phyloP scores from a whole-genome alignment of 1,140 invertebrate genomes.

The Bilobella aurantiaca region DNA sequence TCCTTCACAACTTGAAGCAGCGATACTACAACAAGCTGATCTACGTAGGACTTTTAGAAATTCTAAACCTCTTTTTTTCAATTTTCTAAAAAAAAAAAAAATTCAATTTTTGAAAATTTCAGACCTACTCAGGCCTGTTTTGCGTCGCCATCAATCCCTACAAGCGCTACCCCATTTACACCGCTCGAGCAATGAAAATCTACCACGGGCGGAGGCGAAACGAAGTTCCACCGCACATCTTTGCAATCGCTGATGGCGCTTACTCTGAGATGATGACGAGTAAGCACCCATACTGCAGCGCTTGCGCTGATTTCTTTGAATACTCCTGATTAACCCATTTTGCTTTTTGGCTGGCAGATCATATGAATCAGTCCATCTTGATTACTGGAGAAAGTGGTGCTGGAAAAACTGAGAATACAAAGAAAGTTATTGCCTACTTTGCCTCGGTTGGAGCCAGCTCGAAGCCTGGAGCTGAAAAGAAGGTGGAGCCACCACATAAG shows the following conservation, averaged over 20 bases:
- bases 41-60: constrained; percentile 45
- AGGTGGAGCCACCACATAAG: constrained; percentile 1
- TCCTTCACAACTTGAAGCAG: constrained; percentile 50
- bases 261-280: constrained; percentile 43
- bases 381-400: constrained; percentile 54
- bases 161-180: constrained; percentile 59
- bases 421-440: constrained; percentile 52
- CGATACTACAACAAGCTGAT: constrained; percentile 50
- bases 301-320: not conserved
- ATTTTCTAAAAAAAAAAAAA: too few species aligned
- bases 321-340: not conserved
- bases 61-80: too few species aligned
- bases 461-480: constrained; percentile 35
- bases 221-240: constrained; percentile 59
- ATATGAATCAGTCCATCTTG: constrained; percentile 49
- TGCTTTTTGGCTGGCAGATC: constrained; percentile 39
- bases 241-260: constrained; percentile 56
- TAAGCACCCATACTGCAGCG: constrained; percentile 35
- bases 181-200: constrained; percentile 48
- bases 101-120: not conserved
- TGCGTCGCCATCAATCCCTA: constrained; percentile 44
- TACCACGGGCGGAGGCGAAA: constrained; percentile 55
- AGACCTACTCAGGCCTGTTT: constrained; percentile 32
- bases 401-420: constrained; percentile 54
- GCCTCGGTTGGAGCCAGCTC: constrained; percentile 42